Conservation (phyloP, 2,888 invertebrate species). For the Drosophila tripunctata region DNA sequence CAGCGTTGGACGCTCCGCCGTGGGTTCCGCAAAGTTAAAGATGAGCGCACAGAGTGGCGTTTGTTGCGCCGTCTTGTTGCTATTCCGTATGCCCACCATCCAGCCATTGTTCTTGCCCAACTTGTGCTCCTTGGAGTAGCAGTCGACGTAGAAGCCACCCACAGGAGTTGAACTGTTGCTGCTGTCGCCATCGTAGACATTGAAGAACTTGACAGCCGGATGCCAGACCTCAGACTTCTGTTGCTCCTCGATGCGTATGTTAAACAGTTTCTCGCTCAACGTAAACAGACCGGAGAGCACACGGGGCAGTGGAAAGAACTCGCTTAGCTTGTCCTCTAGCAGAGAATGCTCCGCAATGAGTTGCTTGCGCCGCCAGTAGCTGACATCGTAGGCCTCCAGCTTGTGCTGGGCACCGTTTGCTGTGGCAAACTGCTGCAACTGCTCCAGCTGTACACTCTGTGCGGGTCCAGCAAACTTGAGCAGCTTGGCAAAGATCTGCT, state of each 20-base stretch:
- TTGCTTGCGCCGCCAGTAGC: conserved; percentile 94
- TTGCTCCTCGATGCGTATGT: conserved; percentile 89
- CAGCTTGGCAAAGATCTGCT: conserved; percentile 88
- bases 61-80: conserved; percentile 87
- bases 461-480: conserved; percentile 89
- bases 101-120: conserved; percentile 89
- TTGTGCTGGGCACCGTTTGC: conserved; percentile 89
- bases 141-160: conserved; percentile 94
- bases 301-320: conserved; percentile 92
- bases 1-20: conserved; percentile 87
- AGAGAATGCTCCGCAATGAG: conserved; percentile 87
- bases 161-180: conserved; percentile 85
- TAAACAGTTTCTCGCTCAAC: conserved; percentile 91
- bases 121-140: conserved; percentile 88
- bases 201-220: conserved; percentile 92
- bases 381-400: conserved; percentile 92
- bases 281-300: conserved; percentile 92
- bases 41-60: conserved; percentile 92
- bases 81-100: conserved; percentile 91
- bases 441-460: conserved; percentile 90
- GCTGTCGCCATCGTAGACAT: conserved; percentile 88
- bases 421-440: conserved; percentile 89
- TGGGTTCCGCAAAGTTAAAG: conserved; percentile 90
- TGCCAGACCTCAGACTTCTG: conserved; percentile 91
- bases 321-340: conserved; percentile 89